Evolutionary conservation across 2,113 vertebrate species (phyloP).

Genomic region (Ptychochromis oligacanthus): DNA sequence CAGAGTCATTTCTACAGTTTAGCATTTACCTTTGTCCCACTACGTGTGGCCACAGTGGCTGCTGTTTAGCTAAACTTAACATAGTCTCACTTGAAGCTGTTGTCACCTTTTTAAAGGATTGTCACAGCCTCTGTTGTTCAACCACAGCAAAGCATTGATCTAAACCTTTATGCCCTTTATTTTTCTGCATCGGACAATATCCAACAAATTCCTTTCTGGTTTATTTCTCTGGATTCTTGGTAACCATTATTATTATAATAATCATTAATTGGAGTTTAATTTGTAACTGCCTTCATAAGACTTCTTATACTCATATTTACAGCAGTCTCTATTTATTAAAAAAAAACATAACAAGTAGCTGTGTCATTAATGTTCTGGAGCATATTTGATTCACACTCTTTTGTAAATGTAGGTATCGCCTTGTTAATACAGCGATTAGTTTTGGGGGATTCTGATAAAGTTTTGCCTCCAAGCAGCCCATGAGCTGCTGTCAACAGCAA

Average conservation of each 20-base stretch:
- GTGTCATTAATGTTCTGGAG: not conserved
- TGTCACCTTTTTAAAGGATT: not conserved
- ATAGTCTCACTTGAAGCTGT: not conserved
- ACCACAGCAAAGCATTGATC: not conserved
- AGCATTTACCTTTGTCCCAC: not conserved
- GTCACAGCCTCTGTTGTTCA: not conserved
- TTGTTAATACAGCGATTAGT: not conserved
- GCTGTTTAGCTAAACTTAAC: not conserved
- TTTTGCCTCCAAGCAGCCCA: not conserved
- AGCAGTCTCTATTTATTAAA: not conserved
- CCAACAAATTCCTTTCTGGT: not conserved
- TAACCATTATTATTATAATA: too few relatives aligned
- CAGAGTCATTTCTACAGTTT: not conserved
- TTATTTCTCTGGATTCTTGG: not conserved
- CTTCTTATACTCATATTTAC: not conserved
- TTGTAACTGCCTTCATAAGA: not conserved
- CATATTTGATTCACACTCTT: not conserved
- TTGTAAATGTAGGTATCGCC: not conserved
- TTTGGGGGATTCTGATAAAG: not conserved
- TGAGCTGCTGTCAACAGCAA: slow-evolving; percentile 32
- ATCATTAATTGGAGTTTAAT: not conserved
- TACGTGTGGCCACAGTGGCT: not conserved
- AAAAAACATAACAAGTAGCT: not conserved
- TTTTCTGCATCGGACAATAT: not conserved
- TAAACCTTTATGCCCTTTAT: not conserved